Conservation (phyloP, 1,140 invertebrate genomes). For the Trinorchestia longiramus region DNA sequence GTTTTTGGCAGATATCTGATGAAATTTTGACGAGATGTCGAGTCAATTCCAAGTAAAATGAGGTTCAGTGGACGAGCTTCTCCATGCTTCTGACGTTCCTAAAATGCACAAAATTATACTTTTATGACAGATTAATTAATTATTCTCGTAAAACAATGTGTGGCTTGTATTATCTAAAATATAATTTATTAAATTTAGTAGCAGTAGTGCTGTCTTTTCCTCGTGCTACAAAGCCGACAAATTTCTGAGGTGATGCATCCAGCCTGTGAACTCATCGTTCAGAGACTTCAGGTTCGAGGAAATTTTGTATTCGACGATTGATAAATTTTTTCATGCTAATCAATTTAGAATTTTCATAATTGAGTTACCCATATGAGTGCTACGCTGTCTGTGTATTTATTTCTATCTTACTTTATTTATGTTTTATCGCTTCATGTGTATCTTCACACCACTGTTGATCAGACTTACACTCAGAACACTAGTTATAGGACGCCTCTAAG, state of each 20-base stretch:
- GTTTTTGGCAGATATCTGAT: constrained; percentile 74
- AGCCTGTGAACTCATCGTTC: too few relatives aligned
- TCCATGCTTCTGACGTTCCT: background rate
- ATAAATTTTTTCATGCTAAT: background rate
- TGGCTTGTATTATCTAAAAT: background rate
- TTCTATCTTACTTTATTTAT: too few relatives aligned
- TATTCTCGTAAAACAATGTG: background rate
- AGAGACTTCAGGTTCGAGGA: background rate
- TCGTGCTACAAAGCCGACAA: too few relatives aligned
- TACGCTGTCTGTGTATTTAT: background rate
- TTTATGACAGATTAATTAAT: background rate
- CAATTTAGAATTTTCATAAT: background rate
- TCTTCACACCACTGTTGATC: too few relatives aligned
- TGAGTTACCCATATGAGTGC: background rate
- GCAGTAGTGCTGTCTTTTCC: background rate
- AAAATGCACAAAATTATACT: background rate
- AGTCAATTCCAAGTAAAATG: constrained; percentile 74
- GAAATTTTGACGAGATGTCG: constrained; percentile 75
- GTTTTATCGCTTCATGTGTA: too few relatives aligned
- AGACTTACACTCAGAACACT: too few relatives aligned
- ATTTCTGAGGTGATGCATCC: too few relatives aligned
- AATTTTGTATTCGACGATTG: background rate
- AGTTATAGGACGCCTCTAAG: too few relatives aligned
- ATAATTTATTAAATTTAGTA: background rate
- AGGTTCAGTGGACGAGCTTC: constrained; percentile 66